A percentile compares a stretch with the other conserved stretches of the same genome.
phyloP scores from a whole-genome alignment of 2,797 vertebrate species.

The Chelon auratus region DNA sequence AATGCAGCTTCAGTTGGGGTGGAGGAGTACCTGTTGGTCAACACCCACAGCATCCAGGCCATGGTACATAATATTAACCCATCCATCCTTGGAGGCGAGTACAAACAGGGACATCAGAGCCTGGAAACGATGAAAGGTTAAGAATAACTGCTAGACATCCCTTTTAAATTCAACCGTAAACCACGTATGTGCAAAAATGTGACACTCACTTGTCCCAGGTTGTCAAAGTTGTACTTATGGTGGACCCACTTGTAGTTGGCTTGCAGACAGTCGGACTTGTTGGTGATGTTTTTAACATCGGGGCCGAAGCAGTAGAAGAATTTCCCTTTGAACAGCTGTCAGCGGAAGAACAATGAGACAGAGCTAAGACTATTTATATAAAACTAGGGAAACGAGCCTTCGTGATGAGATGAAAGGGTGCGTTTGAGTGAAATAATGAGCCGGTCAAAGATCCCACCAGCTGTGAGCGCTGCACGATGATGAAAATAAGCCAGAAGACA shows the following conservation, averaged over 20 bases:
- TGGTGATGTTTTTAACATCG: conserved; percentile 96
- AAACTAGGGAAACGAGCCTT: conserved; percentile 26
- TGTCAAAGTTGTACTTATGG: conserved; percentile 99
- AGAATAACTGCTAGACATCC: background rate
- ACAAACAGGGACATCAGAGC: conserved; percentile 99
- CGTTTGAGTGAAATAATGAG: conserved; percentile 52
- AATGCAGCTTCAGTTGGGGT: background rate
- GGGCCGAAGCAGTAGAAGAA: conserved; percentile 96
- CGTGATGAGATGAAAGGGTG: conserved; percentile 21
- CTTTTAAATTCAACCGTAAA: background rate
- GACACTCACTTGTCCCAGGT: conserved; percentile 92
- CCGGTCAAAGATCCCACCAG: conserved; percentile 33
- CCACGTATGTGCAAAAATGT: background rate
- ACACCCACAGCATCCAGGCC: conserved; percentile 95
- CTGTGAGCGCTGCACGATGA: conserved; percentile 16
- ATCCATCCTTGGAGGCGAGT: conserved; percentile 97
- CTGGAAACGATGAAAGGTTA: conserved; percentile 70
- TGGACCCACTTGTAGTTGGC: conserved; percentile 98
- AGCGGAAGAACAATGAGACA: conserved; percentile 44
- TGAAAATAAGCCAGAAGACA: conserved; percentile 32
- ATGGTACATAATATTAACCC: conserved; percentile 99
- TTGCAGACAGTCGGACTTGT: conserved; percentile 93
- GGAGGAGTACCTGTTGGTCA: conserved; percentile 93
- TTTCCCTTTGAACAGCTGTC: conserved; percentile 97
- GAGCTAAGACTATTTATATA: conserved; percentile 13